These are phyloP conservation scores for Cheilosia pagana DNA, from an alignment of 2,888 invertebrate species.

Conservation along the genomic window DNA sequence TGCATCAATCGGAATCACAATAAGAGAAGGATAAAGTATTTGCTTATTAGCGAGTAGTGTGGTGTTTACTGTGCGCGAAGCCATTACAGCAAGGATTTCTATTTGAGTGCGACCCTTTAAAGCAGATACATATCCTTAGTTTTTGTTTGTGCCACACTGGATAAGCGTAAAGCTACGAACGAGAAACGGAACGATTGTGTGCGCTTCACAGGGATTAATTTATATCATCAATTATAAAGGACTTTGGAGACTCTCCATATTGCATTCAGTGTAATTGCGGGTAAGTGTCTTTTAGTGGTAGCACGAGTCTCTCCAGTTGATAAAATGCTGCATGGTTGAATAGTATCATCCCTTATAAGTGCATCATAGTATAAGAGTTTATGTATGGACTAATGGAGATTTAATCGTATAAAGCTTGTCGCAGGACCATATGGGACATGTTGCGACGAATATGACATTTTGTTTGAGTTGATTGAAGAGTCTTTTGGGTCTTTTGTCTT, in stretches of 20 bases:
- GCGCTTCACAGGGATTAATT: constrained; percentile 60
- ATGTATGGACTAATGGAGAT: constrained; percentile 41
- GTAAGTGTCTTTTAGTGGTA: constrained; percentile 69
- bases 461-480: not conserved
- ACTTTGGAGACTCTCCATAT: constrained; percentile 61
- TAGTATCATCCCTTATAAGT: not conserved
- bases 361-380: constrained; percentile 8
- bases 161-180: constrained; percentile 1
- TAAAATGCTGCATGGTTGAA: constrained; percentile 43
- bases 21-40: constrained; percentile 17
- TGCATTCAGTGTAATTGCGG: constrained; percentile 65
- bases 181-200: constrained; percentile 11
- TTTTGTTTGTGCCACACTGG: not conserved
- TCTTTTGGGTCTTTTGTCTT: too few species aligned
- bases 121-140: constrained; percentile 25
- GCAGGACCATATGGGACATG: not conserved
- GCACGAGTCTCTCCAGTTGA: constrained; percentile 50
- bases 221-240: constrained; percentile 69
- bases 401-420: not conserved
- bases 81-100: constrained; percentile 11
- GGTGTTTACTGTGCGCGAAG: constrained; percentile 7
- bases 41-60: constrained; percentile 28
- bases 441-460: not conserved
- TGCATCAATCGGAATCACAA: constrained; percentile 29
- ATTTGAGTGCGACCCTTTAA: constrained; percentile 19